Evolutionary conservation across 1,140 invertebrate genomes (phyloP).

Genomic region (Drosophila baimaii): DNA sequence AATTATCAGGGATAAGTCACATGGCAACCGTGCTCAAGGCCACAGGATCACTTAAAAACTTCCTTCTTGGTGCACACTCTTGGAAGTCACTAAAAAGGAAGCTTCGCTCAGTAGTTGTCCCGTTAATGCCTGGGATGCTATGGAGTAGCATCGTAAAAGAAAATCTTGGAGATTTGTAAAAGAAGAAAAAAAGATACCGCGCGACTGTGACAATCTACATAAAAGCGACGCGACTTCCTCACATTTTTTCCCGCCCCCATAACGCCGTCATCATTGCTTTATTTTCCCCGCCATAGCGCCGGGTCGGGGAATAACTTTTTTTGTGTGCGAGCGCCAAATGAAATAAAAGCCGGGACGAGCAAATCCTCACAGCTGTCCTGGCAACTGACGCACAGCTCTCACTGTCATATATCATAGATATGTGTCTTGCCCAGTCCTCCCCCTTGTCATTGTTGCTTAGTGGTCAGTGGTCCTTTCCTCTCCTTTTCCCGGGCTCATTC

Average conservation of each 20-base stretch:
- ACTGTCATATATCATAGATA: constrained; percentile 73
- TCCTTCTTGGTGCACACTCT: background rate
- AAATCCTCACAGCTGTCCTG: constrained; percentile 52
- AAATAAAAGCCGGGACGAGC: constrained; percentile 29
- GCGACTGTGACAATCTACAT: constrained; percentile 50
- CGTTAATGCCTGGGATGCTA: constrained; percentile 21
- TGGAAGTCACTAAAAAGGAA: constrained; percentile 1
- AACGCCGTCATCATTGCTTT: constrained; percentile 9
- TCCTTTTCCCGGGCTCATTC: constrained; percentile 8
- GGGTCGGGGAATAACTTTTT: background rate
- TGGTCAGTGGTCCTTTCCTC: constrained; percentile 27
- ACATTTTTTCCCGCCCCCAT: constrained; percentile 10
- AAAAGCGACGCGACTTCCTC: constrained; percentile 25
- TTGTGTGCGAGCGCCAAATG: constrained; percentile 12
- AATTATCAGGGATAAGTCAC: constrained; percentile 36
- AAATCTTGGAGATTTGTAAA: constrained; percentile 29
- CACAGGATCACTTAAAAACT: constrained; percentile 1
- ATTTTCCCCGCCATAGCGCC: background rate
- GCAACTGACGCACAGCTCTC: constrained; percentile 55
- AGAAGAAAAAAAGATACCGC: constrained; percentile 7
- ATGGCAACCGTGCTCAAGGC: constrained; percentile 16
- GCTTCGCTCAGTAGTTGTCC: constrained; percentile 15
- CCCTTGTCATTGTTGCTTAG: constrained; percentile 22
- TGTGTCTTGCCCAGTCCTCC: constrained; percentile 19
- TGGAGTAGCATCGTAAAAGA: constrained; percentile 22